These are phyloP conservation scores for Vicugna pacos DNA, from an alignment of 2,113 vertebrate species.

Conservation along the genomic window DNA sequence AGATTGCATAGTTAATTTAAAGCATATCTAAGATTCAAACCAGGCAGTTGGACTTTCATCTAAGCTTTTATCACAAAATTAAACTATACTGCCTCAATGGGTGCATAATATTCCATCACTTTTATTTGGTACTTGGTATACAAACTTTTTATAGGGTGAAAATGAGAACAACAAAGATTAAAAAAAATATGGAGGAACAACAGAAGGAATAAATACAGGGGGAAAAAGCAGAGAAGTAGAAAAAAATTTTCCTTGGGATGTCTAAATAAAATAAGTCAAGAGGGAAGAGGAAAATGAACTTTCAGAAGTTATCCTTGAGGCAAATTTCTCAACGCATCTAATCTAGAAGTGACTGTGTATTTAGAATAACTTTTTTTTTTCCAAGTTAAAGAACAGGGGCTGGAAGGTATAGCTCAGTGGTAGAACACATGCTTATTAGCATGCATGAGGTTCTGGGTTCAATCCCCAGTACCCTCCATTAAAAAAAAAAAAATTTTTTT, in stretches of 20 bases:
- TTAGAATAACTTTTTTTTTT: background rate
- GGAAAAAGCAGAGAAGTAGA: background rate
- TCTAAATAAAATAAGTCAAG: background rate
- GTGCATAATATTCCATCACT: background rate
- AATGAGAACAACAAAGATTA: background rate
- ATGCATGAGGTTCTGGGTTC: too few relatives aligned
- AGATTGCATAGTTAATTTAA: background rate
- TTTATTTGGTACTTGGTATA: background rate
- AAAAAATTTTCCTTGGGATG: background rate
- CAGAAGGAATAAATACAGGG: background rate
- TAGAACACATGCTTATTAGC: too few relatives aligned
- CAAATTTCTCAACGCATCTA: slow-evolving; percentile 1
- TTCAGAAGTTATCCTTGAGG: background rate
- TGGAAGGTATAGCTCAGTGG: too few relatives aligned
- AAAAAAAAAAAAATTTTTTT: too few relatives aligned
- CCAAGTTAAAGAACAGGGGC: too few relatives aligned
- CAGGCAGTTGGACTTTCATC: background rate
- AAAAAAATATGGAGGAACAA: background rate
- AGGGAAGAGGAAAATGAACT: background rate
- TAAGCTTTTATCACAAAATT: background rate
- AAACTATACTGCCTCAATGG: background rate
- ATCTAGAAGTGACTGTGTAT: background rate
- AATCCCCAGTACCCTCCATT: too few relatives aligned
- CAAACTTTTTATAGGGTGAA: background rate
- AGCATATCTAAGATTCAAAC: background rate